Evolutionary conservation across 2,888 invertebrate species (phyloP), one percentile per base, ranked within the genome.

Genomic region (Laspeyria flexula): DNA sequence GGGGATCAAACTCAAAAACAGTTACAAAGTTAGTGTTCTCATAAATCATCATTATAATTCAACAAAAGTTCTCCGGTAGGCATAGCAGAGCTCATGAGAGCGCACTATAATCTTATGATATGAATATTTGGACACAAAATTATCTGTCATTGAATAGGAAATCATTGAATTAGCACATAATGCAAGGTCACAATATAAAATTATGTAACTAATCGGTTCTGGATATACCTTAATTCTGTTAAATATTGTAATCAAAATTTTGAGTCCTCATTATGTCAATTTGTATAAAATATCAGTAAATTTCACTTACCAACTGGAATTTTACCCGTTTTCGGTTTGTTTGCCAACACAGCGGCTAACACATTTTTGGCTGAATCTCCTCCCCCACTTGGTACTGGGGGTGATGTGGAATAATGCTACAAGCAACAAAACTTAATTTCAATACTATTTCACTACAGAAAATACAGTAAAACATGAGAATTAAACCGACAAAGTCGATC

Each of bases 291-390:
- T 29, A 33, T 12, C 11, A 9, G 13, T 27, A 42, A 27, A 21
- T 38, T 42, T 34, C 21, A 72, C 92, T 86, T 82, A 92, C 92
- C 92, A 77, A 90, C 85, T 71, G 92, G 92, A 67, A 90, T 90
- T 85, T 91, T 91, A 34, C 90, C 90, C 60, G 85, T 85, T 79
- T 92, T 92, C 2, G 90, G 90, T 77, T 85, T 91, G 78, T 92
- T 92, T 66, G 89, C 84, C 71, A 93, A 81, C 55, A 92, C 91
- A 5, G 90, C 91, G 43, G 93, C 91, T 70, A 93, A 75, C 34
- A 93, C 90, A 85, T 92, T 90, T 81, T 90, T 89, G n/a, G 92
- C 91, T 2, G 89, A 53, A 65, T 92, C 90, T 21, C 77, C 52
- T 7, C 81, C 78, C 43, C 75, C 76, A 16, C 70, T n/a, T 60